Conservation (phyloP, 2,888 invertebrate species). For the Pseudococcus jackbeardsleyi region DNA sequence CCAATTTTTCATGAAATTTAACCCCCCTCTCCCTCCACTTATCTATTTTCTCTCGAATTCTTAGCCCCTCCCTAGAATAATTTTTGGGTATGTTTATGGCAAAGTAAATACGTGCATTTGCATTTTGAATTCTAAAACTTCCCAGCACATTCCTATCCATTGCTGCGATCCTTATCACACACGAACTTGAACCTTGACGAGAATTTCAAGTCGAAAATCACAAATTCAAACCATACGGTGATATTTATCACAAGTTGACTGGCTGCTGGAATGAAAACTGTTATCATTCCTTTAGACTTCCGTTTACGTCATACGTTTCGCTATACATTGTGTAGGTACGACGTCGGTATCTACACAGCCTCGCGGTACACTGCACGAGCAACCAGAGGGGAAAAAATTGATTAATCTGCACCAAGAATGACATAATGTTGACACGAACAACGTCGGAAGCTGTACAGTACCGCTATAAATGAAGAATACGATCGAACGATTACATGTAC, state of each 20-base stretch:
- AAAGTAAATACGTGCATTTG: too few relatives aligned
- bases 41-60: too few relatives aligned
- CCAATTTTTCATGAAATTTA: too few relatives aligned
- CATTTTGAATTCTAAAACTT: neutral
- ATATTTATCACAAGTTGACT: constrained; percentile 29
- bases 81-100: too few relatives aligned
- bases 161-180: neutral
- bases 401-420: constrained; percentile 43
- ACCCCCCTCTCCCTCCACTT: too few relatives aligned
- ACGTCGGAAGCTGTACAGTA: constrained; percentile 37
- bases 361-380: too few relatives aligned
- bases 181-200: neutral
- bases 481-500: constrained; percentile 16
- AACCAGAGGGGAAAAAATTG: neutral
- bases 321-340: neutral
- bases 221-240: constrained; percentile 1
- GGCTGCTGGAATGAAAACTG: constrained; percentile 61
- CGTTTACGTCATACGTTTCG: constrained; percentile 34
- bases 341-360: too few relatives aligned
- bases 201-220: constrained; percentile 14
- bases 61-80: too few relatives aligned
- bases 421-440: constrained; percentile 30
- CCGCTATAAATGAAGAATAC: constrained; percentile 29
- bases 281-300: constrained; percentile 55
- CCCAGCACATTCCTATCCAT: neutral